Percentiles rank a stretch among this genome's conserved stretches.
Evolutionary conservation across 2,888 invertebrate genomes (phyloP).

Genomic region (Nebria salina): DNA sequence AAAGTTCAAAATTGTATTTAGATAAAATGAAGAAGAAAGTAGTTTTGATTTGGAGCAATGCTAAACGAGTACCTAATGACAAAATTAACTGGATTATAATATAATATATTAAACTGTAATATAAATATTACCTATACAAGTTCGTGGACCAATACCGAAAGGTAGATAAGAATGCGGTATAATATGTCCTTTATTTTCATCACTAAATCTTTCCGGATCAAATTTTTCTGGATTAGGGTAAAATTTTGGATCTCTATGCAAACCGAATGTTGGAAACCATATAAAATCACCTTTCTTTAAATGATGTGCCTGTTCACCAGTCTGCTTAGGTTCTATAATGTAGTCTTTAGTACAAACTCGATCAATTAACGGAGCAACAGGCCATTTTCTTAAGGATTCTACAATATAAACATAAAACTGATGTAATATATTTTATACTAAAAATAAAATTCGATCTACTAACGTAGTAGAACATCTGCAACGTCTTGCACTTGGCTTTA

Average conservation of each 20-base stretch:
- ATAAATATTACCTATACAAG: constrained; percentile 59
- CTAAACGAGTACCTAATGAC: constrained; percentile 52
- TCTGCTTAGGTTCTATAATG: too few species aligned
- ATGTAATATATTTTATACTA: background rate
- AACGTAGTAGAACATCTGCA: too few species aligned
- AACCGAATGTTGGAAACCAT: too few species aligned
- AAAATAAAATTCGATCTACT: background rate
- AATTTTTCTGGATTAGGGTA: constrained; percentile 59
- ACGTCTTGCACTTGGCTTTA: too few species aligned
- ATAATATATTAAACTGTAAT: constrained; percentile 52
- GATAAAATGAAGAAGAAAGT: constrained; percentile 58
- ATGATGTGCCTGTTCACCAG: constrained; percentile 16
- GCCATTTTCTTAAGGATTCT: constrained; percentile 61
- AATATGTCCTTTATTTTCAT: constrained; percentile 56
- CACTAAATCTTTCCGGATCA: constrained; percentile 59
- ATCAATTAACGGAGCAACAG: constrained; percentile 55
- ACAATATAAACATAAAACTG: background rate
- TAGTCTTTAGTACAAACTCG: too few species aligned
- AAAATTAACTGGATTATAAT: background rate
- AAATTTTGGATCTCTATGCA: background rate
- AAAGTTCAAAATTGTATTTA: constrained; percentile 60
- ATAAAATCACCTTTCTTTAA: constrained; percentile 63
- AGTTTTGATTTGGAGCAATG: constrained; percentile 61
- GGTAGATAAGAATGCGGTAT: constrained; percentile 60
- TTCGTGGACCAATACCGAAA: constrained; percentile 63